Evolutionary conservation across 2,113 vertebrate species (phyloP), one percentile per base, ranked within the genome.

Genomic region (Pseudorectes ferrugineus): DNA sequence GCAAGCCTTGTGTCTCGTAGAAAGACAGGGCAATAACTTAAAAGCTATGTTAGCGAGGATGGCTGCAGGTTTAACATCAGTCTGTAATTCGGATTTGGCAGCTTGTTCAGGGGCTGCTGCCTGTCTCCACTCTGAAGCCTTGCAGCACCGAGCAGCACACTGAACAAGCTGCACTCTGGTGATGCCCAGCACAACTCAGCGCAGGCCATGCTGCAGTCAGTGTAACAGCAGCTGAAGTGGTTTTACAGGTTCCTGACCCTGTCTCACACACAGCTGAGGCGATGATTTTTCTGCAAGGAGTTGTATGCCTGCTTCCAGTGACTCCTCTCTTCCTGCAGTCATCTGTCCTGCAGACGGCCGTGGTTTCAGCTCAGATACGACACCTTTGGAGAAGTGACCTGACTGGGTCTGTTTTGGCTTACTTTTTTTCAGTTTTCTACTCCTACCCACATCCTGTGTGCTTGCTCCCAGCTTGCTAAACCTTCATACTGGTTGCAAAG

Each of bases 101-200:
- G 25, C 24, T 51, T 4, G 3, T 15, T 54, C 20, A n/a, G 43
- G 38, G 26, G 11, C 24, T 36, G 25, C 38, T 42, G 25, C 11
- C 38, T 71, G 29, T 38, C 23, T 80, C 45, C 1, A 1, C 17
- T 9, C 23, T 1, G 17, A 38, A 59, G 24, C 28, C 40, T 17
- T 6, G 3, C 18, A 63, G 46, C 43, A 29, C 13, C 0, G 0
- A 58, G 42, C 1, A 1, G 12, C 13, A 14, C 0, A 0, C 36
- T 46, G 45, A 46, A 46, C 45, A 22, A 46, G 45, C 46, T 40
- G n/a, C 49, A 7, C 17, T 31, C 26, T 2, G 4, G 40, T 38
- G 67, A 21, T 6, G 7, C 24, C 29, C 26, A 11, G 31, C 28
- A 40, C 33, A 31, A 0, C 36, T 28, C 14, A 24, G 9, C 0